Base-by-base conservation (phyloP, 2,797 vertebrate genomes). In the Chelmon rostratus region DNA sequence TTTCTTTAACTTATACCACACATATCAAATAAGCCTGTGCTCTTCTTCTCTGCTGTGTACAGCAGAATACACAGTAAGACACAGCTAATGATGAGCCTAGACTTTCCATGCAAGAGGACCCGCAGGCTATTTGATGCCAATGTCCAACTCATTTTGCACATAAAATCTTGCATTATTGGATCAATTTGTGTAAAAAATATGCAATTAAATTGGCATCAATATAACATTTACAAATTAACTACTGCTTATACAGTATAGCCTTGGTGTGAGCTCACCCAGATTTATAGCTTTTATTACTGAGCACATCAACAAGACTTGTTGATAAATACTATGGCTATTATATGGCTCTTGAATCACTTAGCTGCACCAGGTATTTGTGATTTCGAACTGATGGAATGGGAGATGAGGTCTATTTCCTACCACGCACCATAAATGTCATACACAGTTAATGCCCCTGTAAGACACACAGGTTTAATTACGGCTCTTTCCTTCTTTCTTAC, bases 401-500 rank as follows among this genome's bases (percentile, higher is more conserved):
- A 52, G 44, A 47, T 23, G 28, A 44, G 12, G 12, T 23, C 37
- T 31, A 25, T 10, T 8, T 25, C 42, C 9, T 16, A 31, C 13
- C 31, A 10, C 25, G 74, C 46, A 59, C 9, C 38, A 16, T 25
- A 46, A 16, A 76, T 11, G 47, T 40, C 53, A 66, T 4, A 25
- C 40, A 38, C 68, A 47, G 19, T 56, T 49, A 33, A 63, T 1
- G 46, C 4, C 4, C 3, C 2, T 57, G 8, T 23, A 23, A 47
- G 15, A 44, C 13, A 19, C 31, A 37, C 5, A 18, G 21, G 37
- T 58, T n/a, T 40, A 9, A 54, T 56, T 23, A 21, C 4, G 31
- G 15, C 13, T 11, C 13, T 4, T 19, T 44, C 13, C n/a, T 3
- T 50, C 12, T 56, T 7, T 33, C 96, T 95, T 95, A 99, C 98